phyloP scores from a whole-genome alignment of 2,888 invertebrate genomes.

The Epinotia bilunana region DNA sequence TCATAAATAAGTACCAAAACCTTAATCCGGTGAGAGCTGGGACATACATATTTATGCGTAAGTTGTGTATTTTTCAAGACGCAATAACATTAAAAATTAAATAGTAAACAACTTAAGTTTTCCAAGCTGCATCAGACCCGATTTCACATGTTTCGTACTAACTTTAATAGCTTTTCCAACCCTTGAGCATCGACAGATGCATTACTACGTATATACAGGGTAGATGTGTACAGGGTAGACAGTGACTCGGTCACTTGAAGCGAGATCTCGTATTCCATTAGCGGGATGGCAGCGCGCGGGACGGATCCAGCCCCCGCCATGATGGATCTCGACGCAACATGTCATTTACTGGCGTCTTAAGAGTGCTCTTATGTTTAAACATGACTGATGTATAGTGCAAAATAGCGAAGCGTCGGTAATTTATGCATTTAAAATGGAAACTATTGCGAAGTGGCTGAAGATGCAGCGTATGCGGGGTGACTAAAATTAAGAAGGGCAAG shows the following conservation, averaged over 20 bases:
- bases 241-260: constrained; percentile 1
- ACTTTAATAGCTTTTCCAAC: not conserved
- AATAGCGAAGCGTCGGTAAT: not conserved
- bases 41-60: no score
- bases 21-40: no score
- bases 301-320: not conserved
- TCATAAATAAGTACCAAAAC: no score
- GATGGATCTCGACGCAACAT: constrained; percentile 4
- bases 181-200: constrained; percentile 1
- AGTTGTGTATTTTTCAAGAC: not conserved
- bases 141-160: not conserved
- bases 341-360: constrained; percentile 5
- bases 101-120: not conserved
- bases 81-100: not conserved
- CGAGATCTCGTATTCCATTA: constrained; percentile 14
- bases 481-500: no score
- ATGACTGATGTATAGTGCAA: not conserved
- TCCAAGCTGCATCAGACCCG: not conserved
- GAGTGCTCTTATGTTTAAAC: constrained; percentile 9
- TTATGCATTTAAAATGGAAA: not conserved
- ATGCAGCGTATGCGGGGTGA: no score
- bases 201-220: not conserved
- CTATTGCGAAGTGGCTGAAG: no score
- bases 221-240: not conserved
- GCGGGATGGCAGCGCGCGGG: not conserved